A percentile compares a stretch with the other conserved stretches of the same genome.
Conservation (phyloP, 2,797 vertebrate genomes). For the Hirundo rustica region DNA sequence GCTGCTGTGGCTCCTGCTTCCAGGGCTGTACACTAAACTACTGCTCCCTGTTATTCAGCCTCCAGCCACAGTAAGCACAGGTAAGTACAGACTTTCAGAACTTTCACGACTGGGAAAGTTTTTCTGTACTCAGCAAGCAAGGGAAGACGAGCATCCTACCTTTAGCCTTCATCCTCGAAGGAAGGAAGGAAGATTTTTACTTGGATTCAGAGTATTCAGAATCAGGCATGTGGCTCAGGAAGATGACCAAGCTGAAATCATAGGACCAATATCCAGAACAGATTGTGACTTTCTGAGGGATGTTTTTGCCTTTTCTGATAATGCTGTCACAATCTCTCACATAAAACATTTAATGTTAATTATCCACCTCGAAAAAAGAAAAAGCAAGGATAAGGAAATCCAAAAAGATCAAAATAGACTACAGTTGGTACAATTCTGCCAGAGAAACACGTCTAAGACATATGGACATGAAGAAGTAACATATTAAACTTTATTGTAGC, state of each 20-base stretch:
- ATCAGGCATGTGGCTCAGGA: neutral
- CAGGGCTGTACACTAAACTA: neutral
- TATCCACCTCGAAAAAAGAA: neutral
- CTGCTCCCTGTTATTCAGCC: neutral
- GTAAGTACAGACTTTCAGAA: neutral
- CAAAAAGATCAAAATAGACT: neutral
- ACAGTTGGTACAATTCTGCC: neutral
- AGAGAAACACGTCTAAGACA: neutral
- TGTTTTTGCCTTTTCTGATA: neutral
- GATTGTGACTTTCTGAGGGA: neutral
- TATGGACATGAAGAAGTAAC: neutral
- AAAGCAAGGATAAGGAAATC: neutral
- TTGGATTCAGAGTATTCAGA: neutral
- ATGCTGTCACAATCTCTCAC: neutral
- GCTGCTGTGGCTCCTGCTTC: neutral
- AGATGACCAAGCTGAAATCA: fast-evolving
- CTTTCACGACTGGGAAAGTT: neutral
- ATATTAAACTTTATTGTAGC: neutral
- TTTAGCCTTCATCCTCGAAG: neutral
- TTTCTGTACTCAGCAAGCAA: neutral
- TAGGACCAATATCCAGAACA: neutral
- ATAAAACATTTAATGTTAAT: neutral
- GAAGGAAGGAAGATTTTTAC: neutral
- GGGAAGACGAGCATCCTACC: neutral
- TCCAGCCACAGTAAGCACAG: neutral